Percentiles rank a stretch among this genome's conserved stretches.
Conservation (phyloP, 2,113 vertebrate genomes). For the Gnathonemus echidnorhynchus region DNA sequence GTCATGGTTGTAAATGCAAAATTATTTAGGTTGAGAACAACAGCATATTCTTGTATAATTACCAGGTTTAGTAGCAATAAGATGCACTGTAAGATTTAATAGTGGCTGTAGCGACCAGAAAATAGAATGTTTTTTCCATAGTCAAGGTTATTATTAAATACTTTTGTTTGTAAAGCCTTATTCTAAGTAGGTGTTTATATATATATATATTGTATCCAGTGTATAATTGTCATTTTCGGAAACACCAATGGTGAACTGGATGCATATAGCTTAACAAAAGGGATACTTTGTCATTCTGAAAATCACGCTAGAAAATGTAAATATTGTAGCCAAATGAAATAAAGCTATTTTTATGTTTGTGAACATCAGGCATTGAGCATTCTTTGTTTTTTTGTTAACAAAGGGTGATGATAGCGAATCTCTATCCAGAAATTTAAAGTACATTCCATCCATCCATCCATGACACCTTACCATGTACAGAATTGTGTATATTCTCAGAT, state of each 20-base stretch:
- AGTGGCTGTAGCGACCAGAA: conserved; percentile 4
- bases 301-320: conserved; percentile 12
- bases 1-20: neutral
- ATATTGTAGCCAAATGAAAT: conserved; percentile 17
- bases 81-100: conserved; percentile 8
- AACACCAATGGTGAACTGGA: neutral
- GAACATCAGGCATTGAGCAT: neutral
- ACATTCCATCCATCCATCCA: neutral
- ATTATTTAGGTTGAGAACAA: neutral
- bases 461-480: neutral
- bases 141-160: conserved; percentile 10
- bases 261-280: neutral
- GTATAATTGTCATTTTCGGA: neutral
- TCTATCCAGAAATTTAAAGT: neutral
- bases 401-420: neutral
- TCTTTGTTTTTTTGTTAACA: neutral
- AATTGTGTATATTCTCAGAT: neutral
- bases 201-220: neutral
- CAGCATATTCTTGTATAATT: conserved; percentile 3
- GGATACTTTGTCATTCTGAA: neutral
- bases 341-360: conserved; percentile 22
- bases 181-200: neutral
- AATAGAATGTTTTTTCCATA: neutral
- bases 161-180: neutral
- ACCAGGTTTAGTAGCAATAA: neutral